phyloP scores from a whole-genome alignment of 2,113 vertebrate species.

The Dipodomys stephensi region DNA sequence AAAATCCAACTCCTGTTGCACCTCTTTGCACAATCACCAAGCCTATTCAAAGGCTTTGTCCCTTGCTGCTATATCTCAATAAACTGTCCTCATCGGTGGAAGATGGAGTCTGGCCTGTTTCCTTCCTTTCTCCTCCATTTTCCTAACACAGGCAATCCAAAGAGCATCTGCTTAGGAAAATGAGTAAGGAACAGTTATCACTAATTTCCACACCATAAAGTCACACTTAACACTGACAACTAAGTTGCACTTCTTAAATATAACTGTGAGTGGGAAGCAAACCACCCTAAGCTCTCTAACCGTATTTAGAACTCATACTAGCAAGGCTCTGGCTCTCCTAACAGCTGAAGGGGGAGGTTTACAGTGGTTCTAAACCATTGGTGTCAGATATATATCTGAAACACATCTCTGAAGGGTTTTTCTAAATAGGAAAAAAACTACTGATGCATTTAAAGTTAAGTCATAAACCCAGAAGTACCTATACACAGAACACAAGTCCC shows the following conservation, averaged over 20 bases:
- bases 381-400: not conserved
- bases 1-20: too few species aligned
- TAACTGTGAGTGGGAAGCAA: not conserved
- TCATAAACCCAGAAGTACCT: not conserved
- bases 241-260: not conserved
- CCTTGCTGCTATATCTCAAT: too few species aligned
- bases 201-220: not conserved
- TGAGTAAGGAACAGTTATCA: not conserved
- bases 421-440: conserved; percentile 8
- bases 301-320: not conserved
- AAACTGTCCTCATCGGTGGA: too few species aligned
- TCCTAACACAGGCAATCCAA: not conserved
- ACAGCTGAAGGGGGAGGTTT: not conserved
- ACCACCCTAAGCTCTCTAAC: not conserved
- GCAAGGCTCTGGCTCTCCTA: not conserved
- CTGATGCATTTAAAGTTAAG: conserved; percentile 7
- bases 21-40: too few species aligned
- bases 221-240: not conserved
- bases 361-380: not conserved
- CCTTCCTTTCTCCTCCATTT: too few species aligned
- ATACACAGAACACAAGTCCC: not conserved
- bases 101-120: too few species aligned
- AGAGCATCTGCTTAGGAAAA: not conserved
- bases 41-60: too few species aligned
- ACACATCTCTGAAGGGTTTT: not conserved